A percentile compares a stretch with the other conserved stretches of the same genome.
Conservation (phyloP, 1,140 invertebrate genomes). For the Drosophila bipectinata region DNA sequence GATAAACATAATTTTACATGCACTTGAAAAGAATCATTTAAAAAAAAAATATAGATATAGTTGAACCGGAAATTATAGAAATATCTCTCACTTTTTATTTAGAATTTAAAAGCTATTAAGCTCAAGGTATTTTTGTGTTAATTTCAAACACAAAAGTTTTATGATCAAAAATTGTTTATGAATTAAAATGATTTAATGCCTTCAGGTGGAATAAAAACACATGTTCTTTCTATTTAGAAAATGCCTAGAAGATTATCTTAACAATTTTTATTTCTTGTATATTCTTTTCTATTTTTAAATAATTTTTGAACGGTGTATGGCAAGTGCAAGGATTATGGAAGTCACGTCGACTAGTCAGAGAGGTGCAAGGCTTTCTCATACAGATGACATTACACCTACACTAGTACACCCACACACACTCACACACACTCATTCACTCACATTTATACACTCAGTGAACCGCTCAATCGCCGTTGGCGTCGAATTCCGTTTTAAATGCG, state of each 20-base stretch:
- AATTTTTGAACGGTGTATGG: constrained; percentile 5
- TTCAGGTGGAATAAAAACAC: constrained; percentile 3
- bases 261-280: not conserved
- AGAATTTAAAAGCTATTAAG: not conserved
- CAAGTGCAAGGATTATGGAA: constrained; percentile 43
- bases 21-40: constrained; percentile 10
- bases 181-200: not conserved
- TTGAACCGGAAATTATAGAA: not conserved
- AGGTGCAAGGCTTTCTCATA: constrained; percentile 30
- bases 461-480: constrained; percentile 43
- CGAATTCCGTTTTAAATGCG: constrained; percentile 69
- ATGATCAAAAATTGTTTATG: not conserved
- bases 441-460: constrained; percentile 1
- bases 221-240: not conserved
- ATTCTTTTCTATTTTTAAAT: not conserved
- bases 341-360: constrained; percentile 37
- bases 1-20: constrained; percentile 5
- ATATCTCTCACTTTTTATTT: not conserved
- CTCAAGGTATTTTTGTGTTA: not conserved
- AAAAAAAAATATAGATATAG: not conserved
- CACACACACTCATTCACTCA: not conserved
- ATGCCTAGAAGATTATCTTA: too few species aligned
- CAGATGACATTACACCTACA: not conserved
- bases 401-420: not conserved
- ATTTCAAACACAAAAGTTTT: constrained; percentile 3